Evolutionary conservation across 2,888 invertebrate species (phyloP).

Genomic region (Tetheella fluctuosa): DNA sequence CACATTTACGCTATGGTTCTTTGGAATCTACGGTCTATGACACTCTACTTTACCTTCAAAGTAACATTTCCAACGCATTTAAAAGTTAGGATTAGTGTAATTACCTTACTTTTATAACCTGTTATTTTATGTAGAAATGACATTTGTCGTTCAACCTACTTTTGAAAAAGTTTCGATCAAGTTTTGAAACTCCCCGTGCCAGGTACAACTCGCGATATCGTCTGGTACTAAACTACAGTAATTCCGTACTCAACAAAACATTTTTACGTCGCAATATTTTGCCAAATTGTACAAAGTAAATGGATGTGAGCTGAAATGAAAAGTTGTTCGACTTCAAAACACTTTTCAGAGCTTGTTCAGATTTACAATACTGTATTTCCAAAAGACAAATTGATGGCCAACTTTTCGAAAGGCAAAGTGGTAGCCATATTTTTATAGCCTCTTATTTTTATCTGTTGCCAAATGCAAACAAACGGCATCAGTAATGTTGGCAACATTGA

Average conservation of each 20-base stretch:
- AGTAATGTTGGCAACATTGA: conserved; percentile 15
- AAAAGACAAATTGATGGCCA: no score
- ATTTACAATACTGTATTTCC: conserved; percentile 23
- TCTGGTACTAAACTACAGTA: conserved; percentile 3
- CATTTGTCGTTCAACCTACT: background rate
- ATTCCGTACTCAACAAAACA: conserved; percentile 1
- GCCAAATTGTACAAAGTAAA: conserved; percentile 28
- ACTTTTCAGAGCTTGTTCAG: conserved; percentile 25
- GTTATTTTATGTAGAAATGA: background rate
- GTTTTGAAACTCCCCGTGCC: background rate
- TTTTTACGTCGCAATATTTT: background rate
- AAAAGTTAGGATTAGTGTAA: no score
- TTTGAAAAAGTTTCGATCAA: background rate
- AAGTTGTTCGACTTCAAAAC: conserved; percentile 30
- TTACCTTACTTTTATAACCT: background rate
- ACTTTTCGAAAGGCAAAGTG: conserved; percentile 22
- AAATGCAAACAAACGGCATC: conserved; percentile 9
- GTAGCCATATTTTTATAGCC: conserved; percentile 16
- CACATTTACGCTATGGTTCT: no score
- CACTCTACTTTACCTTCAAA: no score
- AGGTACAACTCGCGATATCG: background rate
- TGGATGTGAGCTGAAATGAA: conserved; percentile 27
- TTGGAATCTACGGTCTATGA: no score
- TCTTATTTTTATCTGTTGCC: conserved; percentile 13
- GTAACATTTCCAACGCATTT: background rate